Percentiles rank a stretch among this genome's conserved stretches.
Conservation (phyloP, 2,888 invertebrate species). For the Cephus runcator region DNA sequence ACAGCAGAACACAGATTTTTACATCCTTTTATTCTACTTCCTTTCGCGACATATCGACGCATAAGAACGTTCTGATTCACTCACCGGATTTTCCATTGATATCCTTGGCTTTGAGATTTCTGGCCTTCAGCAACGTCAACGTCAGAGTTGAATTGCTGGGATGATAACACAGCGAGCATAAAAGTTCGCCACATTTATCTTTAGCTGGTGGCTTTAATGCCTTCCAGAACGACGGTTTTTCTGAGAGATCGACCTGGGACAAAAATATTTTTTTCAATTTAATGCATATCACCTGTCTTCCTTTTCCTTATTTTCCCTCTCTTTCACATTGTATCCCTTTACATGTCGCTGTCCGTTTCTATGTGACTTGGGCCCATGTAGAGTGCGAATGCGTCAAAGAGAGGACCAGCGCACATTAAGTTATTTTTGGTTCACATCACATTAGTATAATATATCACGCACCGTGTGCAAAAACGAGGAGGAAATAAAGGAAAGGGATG, state of each 20-base stretch:
- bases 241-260: slow-evolving; percentile 85
- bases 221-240: slow-evolving; percentile 96
- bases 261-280: not conserved
- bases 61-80: slow-evolving; percentile 25
- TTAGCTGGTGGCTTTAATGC: slow-evolving; percentile 91
- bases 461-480: not conserved
- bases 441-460: not conserved
- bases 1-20: not conserved
- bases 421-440: not conserved
- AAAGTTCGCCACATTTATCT: slow-evolving; percentile 91
- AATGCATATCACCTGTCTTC: not conserved
- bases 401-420: not conserved
- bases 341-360: not conserved
- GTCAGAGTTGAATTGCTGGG: slow-evolving; percentile 95
- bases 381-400: not conserved
- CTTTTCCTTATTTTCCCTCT: not conserved
- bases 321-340: not conserved
- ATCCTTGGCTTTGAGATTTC: slow-evolving; percentile 95
- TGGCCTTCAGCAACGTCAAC: slow-evolving; percentile 89
- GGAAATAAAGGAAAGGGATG: not conserved
- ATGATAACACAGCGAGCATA: slow-evolving; percentile 94
- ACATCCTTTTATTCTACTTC: not conserved
- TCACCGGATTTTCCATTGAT: slow-evolving; percentile 94
- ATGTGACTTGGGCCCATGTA: not conserved
- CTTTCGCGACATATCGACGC: not conserved